phyloP scores from a whole-genome alignment of 53 echinoderm and acorn worm species.

The Pentamera pediparva region DNA sequence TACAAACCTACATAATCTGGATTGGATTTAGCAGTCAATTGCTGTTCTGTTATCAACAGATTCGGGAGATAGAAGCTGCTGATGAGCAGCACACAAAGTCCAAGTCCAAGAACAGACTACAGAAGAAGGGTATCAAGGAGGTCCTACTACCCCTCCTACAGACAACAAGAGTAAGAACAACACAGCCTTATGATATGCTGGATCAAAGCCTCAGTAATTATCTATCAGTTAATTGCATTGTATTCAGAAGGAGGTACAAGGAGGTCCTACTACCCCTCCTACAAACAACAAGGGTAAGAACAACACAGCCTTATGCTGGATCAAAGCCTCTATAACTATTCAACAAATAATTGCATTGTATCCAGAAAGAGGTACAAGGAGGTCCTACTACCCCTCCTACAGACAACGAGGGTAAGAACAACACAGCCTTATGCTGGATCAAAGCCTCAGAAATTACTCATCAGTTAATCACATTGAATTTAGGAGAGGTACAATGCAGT shows the following conservation, averaged over 20 bases:
- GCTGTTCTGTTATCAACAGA: not conserved
- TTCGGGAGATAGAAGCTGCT: slow-evolving; percentile 3
- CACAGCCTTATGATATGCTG: not conserved
- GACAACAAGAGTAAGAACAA: slow-evolving; percentile 12
- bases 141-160: slow-evolving; percentile 26
- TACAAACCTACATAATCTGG: too few relatives aligned
- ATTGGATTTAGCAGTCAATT: too few relatives aligned
- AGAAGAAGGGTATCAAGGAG: slow-evolving; percentile 28
- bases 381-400: slow-evolving; percentile 26
- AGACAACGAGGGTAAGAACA: slow-evolving; percentile 17
- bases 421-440: not conserved
- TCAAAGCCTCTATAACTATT: not conserved
- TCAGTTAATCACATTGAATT: not conserved
- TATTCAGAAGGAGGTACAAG: slow-evolving; percentile 12
- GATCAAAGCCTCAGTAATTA: not conserved
- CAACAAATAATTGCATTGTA: not conserved
- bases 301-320: not conserved
- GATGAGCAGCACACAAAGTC: slow-evolving; percentile 13
- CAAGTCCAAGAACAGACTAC: slow-evolving; percentile 8
- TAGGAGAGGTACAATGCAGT: slow-evolving; percentile 17
- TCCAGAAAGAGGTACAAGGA: slow-evolving; percentile 20
- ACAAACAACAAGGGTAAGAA: slow-evolving; percentile 22
- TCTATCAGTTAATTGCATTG: not conserved
- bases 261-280: slow-evolving; percentile 30
- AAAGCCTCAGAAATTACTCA: not conserved